phyloP scores from a whole-genome alignment of 2,113 vertebrate genomes.

The Catharus fuscescens region DNA sequence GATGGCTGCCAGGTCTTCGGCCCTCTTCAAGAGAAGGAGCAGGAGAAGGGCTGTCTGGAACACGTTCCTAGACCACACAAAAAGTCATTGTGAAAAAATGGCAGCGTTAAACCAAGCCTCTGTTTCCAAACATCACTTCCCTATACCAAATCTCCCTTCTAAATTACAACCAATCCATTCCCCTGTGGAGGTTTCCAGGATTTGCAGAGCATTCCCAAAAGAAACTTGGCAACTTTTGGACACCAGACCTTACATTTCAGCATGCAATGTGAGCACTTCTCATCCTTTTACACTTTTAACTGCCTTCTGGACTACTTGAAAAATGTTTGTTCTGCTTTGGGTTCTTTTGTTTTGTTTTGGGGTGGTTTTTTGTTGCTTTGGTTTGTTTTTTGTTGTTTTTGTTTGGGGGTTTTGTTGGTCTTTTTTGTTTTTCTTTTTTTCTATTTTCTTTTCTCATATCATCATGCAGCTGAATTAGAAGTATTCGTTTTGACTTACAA shows the following conservation, averaged over 20 bases:
- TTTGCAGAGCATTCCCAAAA: neutral
- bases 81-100: neutral
- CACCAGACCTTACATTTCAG: neutral
- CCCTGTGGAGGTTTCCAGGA: neutral
- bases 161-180: neutral
- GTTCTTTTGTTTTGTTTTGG: too few species aligned
- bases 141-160: neutral
- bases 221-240: neutral
- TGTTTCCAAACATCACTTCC: neutral
- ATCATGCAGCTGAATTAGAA: neutral
- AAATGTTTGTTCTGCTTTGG: neutral
- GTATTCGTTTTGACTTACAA: neutral
- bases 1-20: slow-evolving; percentile 94
- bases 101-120: neutral
- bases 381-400: neutral
- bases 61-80: slow-evolving; percentile 82
- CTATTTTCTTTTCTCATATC: accelerated
- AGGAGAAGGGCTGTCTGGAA: slow-evolving; percentile 96
- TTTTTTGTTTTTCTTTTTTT: neutral
- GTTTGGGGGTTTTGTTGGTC: too few species aligned
- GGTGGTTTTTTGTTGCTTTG: neutral
- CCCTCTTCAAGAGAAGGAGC: slow-evolving; percentile 96
- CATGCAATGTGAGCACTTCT: neutral
- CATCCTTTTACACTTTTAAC: neutral
- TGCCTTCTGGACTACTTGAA: neutral